Evolutionary conservation across 2,113 vertebrate genomes (phyloP).

Genomic region (Lichenostomus cassidix): DNA sequence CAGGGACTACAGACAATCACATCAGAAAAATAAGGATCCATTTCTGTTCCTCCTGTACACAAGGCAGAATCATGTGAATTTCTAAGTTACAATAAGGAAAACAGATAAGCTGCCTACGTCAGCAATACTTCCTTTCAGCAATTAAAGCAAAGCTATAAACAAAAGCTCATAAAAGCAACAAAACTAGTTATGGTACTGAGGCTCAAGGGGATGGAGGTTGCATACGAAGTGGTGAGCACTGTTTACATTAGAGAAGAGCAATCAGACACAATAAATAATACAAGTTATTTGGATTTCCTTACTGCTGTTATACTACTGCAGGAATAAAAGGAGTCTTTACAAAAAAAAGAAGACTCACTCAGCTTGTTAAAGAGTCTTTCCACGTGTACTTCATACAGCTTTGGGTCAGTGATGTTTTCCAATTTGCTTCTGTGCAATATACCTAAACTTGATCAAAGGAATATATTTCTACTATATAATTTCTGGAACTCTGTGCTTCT

Average conservation of each 20-base stretch:
- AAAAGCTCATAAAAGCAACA: conserved; percentile 17
- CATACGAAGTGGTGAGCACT: neutral
- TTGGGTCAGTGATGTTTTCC: neutral
- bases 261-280: neutral
- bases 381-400: neutral
- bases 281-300: neutral
- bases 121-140: neutral
- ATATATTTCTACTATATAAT: neutral
- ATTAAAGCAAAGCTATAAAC: neutral
- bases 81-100: neutral
- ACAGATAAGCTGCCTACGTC: neutral
- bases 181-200: neutral
- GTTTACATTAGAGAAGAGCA: neutral
- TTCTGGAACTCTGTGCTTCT: neutral
- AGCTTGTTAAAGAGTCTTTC: neutral
- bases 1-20: neutral
- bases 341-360: neutral
- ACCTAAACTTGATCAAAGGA: neutral
- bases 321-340: conserved; percentile 23
- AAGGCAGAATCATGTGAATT: neutral
- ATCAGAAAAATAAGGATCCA: neutral
- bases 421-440: neutral
- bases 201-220: neutral
- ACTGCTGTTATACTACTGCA: neutral
- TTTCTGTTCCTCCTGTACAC: neutral